Evolutionary conservation across 2,888 invertebrate species (phyloP).

Genomic region (Andrena dorsata): DNA sequence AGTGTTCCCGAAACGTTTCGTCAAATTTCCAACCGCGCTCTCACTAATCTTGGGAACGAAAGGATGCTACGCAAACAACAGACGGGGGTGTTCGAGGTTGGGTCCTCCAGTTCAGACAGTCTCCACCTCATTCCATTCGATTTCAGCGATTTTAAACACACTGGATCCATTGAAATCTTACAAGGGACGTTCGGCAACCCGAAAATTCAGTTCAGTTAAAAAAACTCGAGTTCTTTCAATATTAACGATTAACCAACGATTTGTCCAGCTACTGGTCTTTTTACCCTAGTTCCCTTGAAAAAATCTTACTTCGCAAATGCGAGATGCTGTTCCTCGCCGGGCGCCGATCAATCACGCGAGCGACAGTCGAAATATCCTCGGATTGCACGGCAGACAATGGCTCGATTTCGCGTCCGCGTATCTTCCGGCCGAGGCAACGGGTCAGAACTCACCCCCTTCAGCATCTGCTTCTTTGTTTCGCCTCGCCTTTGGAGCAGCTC

Average conservation of each 20-base stretch:
- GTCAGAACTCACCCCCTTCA: neutral
- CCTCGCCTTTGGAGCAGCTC: neutral
- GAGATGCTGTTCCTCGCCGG: too few species aligned
- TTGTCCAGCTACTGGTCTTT: too few species aligned
- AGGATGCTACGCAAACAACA: conserved; percentile 24
- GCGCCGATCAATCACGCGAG: conserved; percentile 4
- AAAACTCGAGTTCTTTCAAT: too few species aligned
- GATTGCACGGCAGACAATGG: conserved; percentile 9
- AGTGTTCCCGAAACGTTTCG: conserved; percentile 11
- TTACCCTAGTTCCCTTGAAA: neutral
- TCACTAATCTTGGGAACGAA: conserved; percentile 26
- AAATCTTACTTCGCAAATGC: neutral
- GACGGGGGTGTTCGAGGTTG: neutral
- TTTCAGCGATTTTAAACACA: neutral
- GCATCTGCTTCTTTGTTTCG: conserved; percentile 16
- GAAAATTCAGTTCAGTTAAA: too few species aligned
- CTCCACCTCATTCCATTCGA: neutral
- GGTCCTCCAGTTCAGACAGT: neutral
- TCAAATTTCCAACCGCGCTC: conserved; percentile 24
- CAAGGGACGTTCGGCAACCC: neutral
- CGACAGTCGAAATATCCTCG: neutral
- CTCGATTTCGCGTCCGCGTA: conserved; percentile 4
- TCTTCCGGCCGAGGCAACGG: conserved; percentile 10
- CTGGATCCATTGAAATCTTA: neutral
- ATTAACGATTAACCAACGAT: too few species aligned